Base-by-base conservation (phyloP, 92 coral and sea anemone species). In the Pocillopora grandis region DNA sequence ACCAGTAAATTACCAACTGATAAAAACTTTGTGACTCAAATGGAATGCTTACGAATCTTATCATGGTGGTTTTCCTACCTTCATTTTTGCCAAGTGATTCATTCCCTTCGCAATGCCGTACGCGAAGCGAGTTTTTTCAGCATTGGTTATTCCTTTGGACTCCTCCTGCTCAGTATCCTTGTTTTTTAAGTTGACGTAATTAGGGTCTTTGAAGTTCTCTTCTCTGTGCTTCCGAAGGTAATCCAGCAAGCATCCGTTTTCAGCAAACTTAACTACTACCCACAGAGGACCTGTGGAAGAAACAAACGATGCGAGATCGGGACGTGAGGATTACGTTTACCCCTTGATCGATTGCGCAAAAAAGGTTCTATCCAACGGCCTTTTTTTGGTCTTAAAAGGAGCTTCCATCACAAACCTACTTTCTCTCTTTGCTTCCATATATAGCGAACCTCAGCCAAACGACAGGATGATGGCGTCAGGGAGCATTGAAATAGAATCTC, bases 71-170 rank as follows among this genome's bases (percentile, higher is more conserved):
- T 12, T 15, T 31, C 86, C 12, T 76, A 75, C 96, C 91, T 88
- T 90, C 49, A 84, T 74, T 87, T 88, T 90, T 75, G 86, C 89
- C 59, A 93, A 72, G 65, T 93, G 94, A 42, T 81, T 78, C 96
- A 93, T 93, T 64, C 96, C 96, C 35, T 71, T 88, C 2, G 91
- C 94, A 76, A 93, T 93, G 33, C 91, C 96, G 64, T 88, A 79
- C 33, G 94, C 94, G 27, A 93, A 63, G 60, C 88, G 87, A 37
- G 90, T 79, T 69, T 90, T 90, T 71, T 93, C 86, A 19, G n/a
- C 76, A 37, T 88, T 49, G 33, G 79, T 62, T 18, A 90, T 55
- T 33, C 61, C 78, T 36, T 90, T 65, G 9, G 61, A 48, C 52
- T 86, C 81, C 11, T 67, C 58, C 35, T 35, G 27, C 8, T 74